Base-by-base conservation (phyloP, 2,113 vertebrate species). In the Alouatta palliata region DNA sequence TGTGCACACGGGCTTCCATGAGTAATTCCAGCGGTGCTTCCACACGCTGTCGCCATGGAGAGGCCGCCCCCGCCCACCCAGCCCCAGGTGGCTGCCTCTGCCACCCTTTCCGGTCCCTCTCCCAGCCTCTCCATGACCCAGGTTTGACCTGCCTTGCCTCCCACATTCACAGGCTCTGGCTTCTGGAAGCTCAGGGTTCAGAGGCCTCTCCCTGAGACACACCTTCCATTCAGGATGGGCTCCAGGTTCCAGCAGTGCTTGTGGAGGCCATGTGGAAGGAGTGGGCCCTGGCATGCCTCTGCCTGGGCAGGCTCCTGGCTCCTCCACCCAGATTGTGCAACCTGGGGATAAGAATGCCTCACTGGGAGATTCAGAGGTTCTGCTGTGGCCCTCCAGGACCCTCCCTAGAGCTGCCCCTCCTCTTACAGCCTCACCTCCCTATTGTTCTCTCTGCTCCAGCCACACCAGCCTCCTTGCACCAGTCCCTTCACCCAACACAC, bases 31-130 rank as follows among this genome's bases (percentile, higher is more conserved):
- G 66, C 6, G 87, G 95, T 35, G 80, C 76, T 95, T 93, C 83
- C 64, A 71, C 82, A 76, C 25, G 6, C 86, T 0, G 52, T 98
- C 97, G 90, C 97, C 97, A 96, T 96, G 97, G 97, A 88, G 94
- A 97, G 97, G 94, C 95, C 76, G 3, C 96, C 84, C 75, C 92
- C 92, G 0, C 87, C 90, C 4, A 13, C 80, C 76, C 82, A 56
- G 73, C 87, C 89, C 93, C 43, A 12, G 73, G 58, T 85, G 85
- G 88, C 87, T 94, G 87, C 93, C 85, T 96, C 95, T 87, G 45
- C 91, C 81, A 23, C 96, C 88, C 91, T 45, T 95, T 13, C 71
- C 16, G 0, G 73, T 66, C 82, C 95, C 82, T 73, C 87, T 54
- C 54, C 85, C 35, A 4, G 89, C 82, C 88, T 73, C 75, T 96